Evolutionary conservation across 2,797 vertebrate species (phyloP).

Genomic region (Paratrypauchen microcephalus): DNA sequence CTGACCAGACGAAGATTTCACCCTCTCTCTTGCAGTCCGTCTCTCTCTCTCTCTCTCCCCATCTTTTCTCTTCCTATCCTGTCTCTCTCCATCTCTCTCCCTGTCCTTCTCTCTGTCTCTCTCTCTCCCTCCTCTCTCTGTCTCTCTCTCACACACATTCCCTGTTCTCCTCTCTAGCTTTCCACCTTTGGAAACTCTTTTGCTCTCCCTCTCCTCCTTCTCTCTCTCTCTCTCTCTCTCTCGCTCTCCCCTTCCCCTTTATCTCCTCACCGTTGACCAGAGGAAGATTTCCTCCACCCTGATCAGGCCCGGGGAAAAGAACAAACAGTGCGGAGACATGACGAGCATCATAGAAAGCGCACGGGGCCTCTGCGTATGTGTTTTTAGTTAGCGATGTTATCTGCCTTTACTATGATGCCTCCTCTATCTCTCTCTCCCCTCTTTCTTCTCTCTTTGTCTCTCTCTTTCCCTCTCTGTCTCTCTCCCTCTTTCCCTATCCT

Average conservation of each 20-base stretch:
- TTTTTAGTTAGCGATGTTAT: constrained; percentile 53
- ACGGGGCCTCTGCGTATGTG: constrained; percentile 22
- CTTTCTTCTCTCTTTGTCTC: constrained; percentile 16
- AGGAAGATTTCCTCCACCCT: constrained; percentile 62
- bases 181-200: background rate
- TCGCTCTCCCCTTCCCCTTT: constrained; percentile 15
- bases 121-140: background rate
- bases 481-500: constrained; percentile 17
- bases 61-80: background rate
- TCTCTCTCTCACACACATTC: too few relatives aligned
- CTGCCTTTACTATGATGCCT: constrained; percentile 58
- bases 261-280: constrained; percentile 40
- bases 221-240: too few relatives aligned
- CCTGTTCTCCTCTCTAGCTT: too few relatives aligned
- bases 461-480: constrained; percentile 13
- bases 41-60: constrained; percentile 28
- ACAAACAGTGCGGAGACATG: constrained; percentile 60
- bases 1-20: constrained; percentile 54
- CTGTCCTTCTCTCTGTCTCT: background rate
- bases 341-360: constrained; percentile 39
- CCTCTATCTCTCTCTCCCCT: constrained; percentile 18
- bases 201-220: constrained; percentile 7
- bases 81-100: background rate
- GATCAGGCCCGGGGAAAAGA: constrained; percentile 62
- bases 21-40: constrained; percentile 35